Evolutionary conservation across 2,888 invertebrate genomes (phyloP), one percentile per base, ranked within the genome.

Genomic region (Ichneumon xanthorius): DNA sequence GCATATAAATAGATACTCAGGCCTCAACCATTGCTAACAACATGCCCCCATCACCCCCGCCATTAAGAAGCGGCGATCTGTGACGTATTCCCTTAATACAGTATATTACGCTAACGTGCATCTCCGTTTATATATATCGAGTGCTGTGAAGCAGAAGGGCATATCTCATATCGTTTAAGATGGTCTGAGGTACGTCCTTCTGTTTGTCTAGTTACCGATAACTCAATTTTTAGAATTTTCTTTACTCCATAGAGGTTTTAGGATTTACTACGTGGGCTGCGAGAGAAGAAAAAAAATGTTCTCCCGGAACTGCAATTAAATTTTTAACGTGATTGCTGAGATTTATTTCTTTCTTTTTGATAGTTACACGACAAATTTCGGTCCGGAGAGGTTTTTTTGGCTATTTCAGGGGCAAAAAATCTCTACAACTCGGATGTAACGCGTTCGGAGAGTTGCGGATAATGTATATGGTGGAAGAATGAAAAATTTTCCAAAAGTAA

Each of bases 401-500:
- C n/a, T 53, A n/a, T 5, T 5, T 16, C 16, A 33, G 11, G 16
- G 4, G 9, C 2, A 58, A 63, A 63, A 63, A 63, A 61, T 5
- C 63, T 33, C 33, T 16, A 16, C 30, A 33, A 16, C 30, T 14
- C 30, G n/a, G 33, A 63, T 63, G 45, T 30, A 63, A 63, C 63
- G 63, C 30, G 63, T 30, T 63, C 63, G 63, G 16, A 30, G 30
- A n/a, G 63, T 63, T 33, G 14, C 30, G 33, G 16, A 63, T 16
- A n/a, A n/a, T 63, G 63, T 63, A 16, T 30, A 63, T 33, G 63
- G 63, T 30, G 63, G 33, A 33, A 33, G n/a, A 63, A 63, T 63
- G 63, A 33, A 40, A 45, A 22, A 22, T 65, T 72, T 71, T 72
- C 40, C 70, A 26, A 70, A 68, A 72, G 78, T 78, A 78, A 83